Base-by-base conservation (phyloP, 2,888 invertebrate species). In the Tiphia femorata region DNA sequence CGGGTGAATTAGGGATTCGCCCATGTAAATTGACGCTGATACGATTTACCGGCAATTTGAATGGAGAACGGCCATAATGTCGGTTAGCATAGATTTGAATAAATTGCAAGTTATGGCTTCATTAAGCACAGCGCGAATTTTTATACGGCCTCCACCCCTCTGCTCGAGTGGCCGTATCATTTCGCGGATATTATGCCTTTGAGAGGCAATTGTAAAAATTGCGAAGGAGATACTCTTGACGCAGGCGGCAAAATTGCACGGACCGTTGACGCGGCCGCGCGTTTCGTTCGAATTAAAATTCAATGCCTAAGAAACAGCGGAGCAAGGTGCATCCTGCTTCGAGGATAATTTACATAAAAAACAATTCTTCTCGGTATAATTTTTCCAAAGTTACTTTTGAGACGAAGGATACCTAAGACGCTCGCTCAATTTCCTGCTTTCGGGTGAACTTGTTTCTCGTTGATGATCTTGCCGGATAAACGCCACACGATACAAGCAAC, bases 71-170 rank as follows among this genome's bases (percentile, higher is more conserved):
- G 53, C 64, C 64, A 67, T 72, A 76, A 73, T 72, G 70, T 68
- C 69, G 73, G 73, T 77, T 77, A 75, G 78, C 76, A 78, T 78
- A 75, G 67, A 78, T 78, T 78, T 78, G 73, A 77, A 78, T 78
- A 78, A 75, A 78, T 78, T 77, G 70, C 55, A 62, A 76, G 72
- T 76, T 74, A 71, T 64, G 75, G 68, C 61, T 78, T 77, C 75
- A 76, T 79, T 78, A 78, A 76, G 72, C 67, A 57, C 59, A 33
- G 12, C 62, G 67, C 70, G 71, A 76, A 76, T 79, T 77, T 77
- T 77, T 71, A 70, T 71, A 73, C 69, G 72, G 68, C 63, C 61
- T 47, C 41, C 21, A 33, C 40, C 19, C 3, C 17, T 37, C 14
- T 16, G 37, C 37, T 25, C 17, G 37, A 17, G 19, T 19, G 16